Evolutionary conservation across 2,888 invertebrate species (phyloP), one percentile per base, ranked within the genome.

Genomic region (Tinea pellionella): DNA sequence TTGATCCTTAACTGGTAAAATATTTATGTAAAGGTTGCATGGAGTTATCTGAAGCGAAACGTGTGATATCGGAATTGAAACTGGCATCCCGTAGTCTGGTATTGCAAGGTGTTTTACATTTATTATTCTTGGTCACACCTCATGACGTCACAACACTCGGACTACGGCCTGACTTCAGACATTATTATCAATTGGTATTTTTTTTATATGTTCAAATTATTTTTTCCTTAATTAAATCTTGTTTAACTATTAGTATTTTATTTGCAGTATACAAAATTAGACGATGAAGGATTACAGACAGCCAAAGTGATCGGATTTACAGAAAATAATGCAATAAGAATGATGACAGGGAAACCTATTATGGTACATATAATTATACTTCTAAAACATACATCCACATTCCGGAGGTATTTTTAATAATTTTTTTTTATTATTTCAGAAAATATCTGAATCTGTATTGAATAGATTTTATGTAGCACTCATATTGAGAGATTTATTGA

Each of bases 91-190:
- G 89, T 57, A 91, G 92, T 57, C 81, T 98, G 61, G 94, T 97
- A 12, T 87, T 98, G 56, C 79, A 92, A 67, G 94, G 94, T 65
- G 90, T 92, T 69, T 89, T 97, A 41, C 98, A 99, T 78, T 87
- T 99, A 16, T 82, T 98, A 59, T 97, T 94, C 82, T 84, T 98
- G 32, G 93, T 97, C 61, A 94, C 96, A 16, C 94, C 95, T 12
- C 92, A 95, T 73, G 92, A 94, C 68, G 75, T 91, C 62, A 89
- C 89, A 59, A 87, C 89, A 60, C 73, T 92, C 16, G 88, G 89
- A 60, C 73, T 92, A 16, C 81, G 77, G 57, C 90, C 89, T 0
- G 79, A 86, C 66, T 80, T 77, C 60, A 67, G 77, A 1, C 80
- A 80, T 61, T 93, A 91, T 68, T 92, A 91, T 68, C 80, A 89